Base-by-base conservation (phyloP, 2,888 invertebrate species). In the Dryadula phaetusa region DNA sequence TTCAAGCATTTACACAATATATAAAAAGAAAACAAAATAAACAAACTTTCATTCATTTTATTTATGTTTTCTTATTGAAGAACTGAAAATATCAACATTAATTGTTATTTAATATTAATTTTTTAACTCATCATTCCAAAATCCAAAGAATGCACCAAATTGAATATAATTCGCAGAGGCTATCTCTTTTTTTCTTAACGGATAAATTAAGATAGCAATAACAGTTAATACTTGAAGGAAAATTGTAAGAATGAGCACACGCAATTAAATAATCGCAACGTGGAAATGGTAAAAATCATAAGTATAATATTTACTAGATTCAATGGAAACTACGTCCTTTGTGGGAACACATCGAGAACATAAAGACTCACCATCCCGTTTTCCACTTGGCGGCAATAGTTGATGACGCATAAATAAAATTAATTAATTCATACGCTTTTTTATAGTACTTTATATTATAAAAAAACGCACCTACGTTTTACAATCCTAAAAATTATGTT, bases 361-460 rank as follows among this genome's bases (percentile, higher is more conserved):
- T 28, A 52, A 28, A 16, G 16, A 52, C 52, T 52, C 32, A 52
- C 52, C 52, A 10, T n/a, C 28, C 52, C 52, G 28, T 52, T 16
- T 28, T 52, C 49, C 49, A 52, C 49, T 52, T 28, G 16, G 49
- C 49, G 49, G 49, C 49, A 52, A 28, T 28, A 28, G 49, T 49
- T 25, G 37, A 37, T 37, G 1, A 49, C 49, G 28, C 25, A 25
- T 25, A 25, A 28, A 49, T 16, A 49, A 16, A 18, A 49, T 28
- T 49, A 49, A 28, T 16, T 4, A n/a, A 49, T 28, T 28, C 4
- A 49, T 44, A 49, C 16, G 14, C 0, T 6, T 7, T n/a, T 22
- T 49, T 47, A 5, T n/a, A 1, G 42, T n/a, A n/a, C n/a, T n/a
- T n/a, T n/a, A n/a, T n/a, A n/a, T n/a, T n/a, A n/a, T n/a, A n/a